Evolutionary conservation across 2,888 invertebrate genomes (phyloP).

Genomic region (Drosophila anomelani): DNA sequence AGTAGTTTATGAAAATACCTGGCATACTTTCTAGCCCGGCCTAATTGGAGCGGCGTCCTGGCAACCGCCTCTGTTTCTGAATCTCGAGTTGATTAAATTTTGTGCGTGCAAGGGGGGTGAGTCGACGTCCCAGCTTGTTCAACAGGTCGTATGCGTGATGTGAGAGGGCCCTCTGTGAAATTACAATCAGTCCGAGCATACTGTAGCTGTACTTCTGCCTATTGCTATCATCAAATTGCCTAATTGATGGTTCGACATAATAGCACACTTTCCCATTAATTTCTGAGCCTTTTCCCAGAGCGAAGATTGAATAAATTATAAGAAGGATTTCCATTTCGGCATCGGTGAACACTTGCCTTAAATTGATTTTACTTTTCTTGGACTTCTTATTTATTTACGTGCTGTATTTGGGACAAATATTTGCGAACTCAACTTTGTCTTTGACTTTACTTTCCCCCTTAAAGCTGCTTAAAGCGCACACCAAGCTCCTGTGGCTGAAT

Average conservation of each 20-base stretch:
- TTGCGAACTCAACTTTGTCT: conserved; percentile 1
- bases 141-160: conserved; percentile 59
- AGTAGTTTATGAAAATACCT: conserved; percentile 50
- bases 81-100: conserved; percentile 62
- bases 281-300: neutral
- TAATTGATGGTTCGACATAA: conserved; percentile 15
- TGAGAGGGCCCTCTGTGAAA: conserved; percentile 22
- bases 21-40: conserved; percentile 29
- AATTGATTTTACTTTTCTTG: conserved; percentile 5
- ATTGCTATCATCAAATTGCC: conserved; percentile 15
- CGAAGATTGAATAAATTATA: conserved; percentile 19
- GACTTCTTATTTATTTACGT: conserved; percentile 6
- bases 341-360: neutral
- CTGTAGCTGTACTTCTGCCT: neutral
- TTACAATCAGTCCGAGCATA: conserved; percentile 23
- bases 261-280: neutral
- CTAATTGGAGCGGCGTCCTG: conserved; percentile 54
- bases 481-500: conserved; percentile 6
- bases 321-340: conserved; percentile 7
- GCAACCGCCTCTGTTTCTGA: conserved; percentile 15
- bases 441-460: neutral
- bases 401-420: conserved; percentile 13
- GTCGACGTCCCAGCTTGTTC: conserved; percentile 25
- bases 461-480: conserved; percentile 4
- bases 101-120: neutral